phyloP scores from a whole-genome alignment of 1,140 invertebrate species.

The Helicorthomorpha holstii region DNA sequence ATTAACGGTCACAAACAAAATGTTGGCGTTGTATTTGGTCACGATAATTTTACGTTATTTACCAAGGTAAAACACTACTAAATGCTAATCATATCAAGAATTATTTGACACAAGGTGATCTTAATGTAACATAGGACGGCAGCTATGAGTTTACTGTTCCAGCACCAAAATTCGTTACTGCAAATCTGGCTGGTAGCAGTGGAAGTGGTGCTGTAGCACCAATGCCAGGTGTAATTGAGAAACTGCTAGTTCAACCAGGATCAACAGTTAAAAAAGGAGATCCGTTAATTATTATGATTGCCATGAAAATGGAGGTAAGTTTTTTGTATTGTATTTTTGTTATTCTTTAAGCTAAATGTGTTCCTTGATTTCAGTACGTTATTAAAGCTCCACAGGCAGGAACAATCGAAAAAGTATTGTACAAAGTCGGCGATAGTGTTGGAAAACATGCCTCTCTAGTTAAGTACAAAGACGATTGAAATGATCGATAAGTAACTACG shows the following conservation, averaged over 20 bases:
- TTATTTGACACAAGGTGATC: no score
- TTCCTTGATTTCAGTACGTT: slow-evolving; percentile 43
- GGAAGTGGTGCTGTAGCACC: slow-evolving; percentile 51
- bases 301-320: slow-evolving; percentile 98
- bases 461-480: slow-evolving; percentile 23
- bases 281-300: slow-evolving; percentile 74
- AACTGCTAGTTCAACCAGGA: slow-evolving; percentile 63
- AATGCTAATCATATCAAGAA: no score
- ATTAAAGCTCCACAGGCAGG: slow-evolving; percentile 62
- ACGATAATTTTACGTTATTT: not conserved
- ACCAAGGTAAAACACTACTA: no score
- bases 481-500: no score
- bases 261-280: slow-evolving; percentile 64
- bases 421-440: slow-evolving; percentile 62
- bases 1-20: not conserved
- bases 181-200: slow-evolving; percentile 17
- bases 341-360: not conserved
- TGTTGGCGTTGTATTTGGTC: not conserved
- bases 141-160: slow-evolving; percentile 24
- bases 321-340: not conserved
- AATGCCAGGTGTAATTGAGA: slow-evolving; percentile 91
- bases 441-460: slow-evolving; percentile 50
- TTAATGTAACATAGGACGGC: slow-evolving; percentile 22
- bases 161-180: slow-evolving; percentile 26
- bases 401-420: slow-evolving; percentile 50